Evolutionary conservation across 2,888 invertebrate genomes (phyloP).

Genomic region (Tipula helvola): DNA sequence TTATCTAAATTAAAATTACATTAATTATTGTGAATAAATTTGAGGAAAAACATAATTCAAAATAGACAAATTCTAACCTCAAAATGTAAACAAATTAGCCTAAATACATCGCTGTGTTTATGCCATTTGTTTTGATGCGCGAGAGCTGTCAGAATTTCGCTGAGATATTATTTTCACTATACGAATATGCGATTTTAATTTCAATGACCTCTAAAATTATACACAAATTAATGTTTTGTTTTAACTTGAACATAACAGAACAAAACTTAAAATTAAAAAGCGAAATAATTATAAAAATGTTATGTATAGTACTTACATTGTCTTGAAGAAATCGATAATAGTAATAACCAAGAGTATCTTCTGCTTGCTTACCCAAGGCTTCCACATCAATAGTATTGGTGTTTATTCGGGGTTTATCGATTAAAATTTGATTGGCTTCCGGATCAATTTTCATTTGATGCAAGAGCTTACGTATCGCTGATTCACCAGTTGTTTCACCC

Average conservation of each 20-base stretch:
- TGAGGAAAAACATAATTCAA: too few relatives aligned
- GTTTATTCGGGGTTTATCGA: constrained; percentile 76
- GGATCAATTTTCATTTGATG: constrained; percentile 59
- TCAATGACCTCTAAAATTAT: neutral
- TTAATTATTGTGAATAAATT: too few relatives aligned
- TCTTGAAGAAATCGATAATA: constrained; percentile 73
- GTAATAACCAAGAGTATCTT: constrained; percentile 70
- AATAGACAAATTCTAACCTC: too few relatives aligned
- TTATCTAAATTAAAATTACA: too few relatives aligned
- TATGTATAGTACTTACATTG: constrained; percentile 40
- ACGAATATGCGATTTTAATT: neutral
- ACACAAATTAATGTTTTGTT: neutral
- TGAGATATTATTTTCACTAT: too few relatives aligned
- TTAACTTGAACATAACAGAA: neutral
- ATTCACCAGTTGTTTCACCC: constrained; percentile 77
- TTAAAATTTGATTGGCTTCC: constrained; percentile 66
- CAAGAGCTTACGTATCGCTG: constrained; percentile 58
- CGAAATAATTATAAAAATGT: neutral
- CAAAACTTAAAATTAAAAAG: neutral
- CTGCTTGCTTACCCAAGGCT: constrained; percentile 55
- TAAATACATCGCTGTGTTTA: too few relatives aligned
- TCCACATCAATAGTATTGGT: constrained; percentile 65
- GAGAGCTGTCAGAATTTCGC: too few relatives aligned
- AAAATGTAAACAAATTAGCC: too few relatives aligned
- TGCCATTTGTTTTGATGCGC: too few relatives aligned